A percentile compares a stretch with the other conserved stretches of the same genome.
Conservation (phyloP, 30 jellyfish, hydroid and myxozoan genomes). For the Clytia hemisphaerica region DNA sequence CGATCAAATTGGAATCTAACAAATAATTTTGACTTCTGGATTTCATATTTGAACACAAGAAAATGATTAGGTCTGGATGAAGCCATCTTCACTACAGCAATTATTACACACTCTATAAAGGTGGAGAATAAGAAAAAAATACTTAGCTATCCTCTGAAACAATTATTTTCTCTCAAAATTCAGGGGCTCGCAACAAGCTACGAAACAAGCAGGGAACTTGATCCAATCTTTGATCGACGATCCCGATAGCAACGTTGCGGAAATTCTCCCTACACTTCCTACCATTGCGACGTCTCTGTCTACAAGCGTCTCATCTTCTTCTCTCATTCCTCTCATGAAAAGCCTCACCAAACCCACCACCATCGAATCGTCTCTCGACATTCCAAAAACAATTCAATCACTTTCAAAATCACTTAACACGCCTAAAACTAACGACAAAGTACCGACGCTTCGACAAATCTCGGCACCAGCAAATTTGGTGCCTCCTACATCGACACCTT, state of each 20-base stretch:
- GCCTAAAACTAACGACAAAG: background rate
- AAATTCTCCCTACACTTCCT: slow-evolving; percentile 69
- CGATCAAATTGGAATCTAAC: too few species aligned
- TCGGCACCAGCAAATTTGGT: slow-evolving; percentile 5
- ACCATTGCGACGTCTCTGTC: too few species aligned
- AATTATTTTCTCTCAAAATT: background rate
- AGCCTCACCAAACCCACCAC: too few species aligned
- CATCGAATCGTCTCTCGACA: background rate
- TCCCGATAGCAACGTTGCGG: slow-evolving; percentile 89
- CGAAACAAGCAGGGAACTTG: slow-evolving; percentile 82
- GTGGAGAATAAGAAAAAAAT: too few species aligned
- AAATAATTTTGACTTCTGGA: too few species aligned
- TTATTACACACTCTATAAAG: too few species aligned
- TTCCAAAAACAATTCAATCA: background rate
- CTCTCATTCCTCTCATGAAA: too few species aligned
- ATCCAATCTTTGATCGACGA: slow-evolving; percentile 81
- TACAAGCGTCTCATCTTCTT: too few species aligned
- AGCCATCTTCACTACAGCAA: background rate
- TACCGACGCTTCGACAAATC: slow-evolving; percentile 10
- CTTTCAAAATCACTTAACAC: slow-evolving; percentile 25
- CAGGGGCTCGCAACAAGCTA: slow-evolving; percentile 83
- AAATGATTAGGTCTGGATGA: too few species aligned
- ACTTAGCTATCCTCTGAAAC: too few species aligned
- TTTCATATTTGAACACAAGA: too few species aligned
- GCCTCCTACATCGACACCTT: background rate